These are phyloP conservation scores for Tamandua tetradactyla DNA, from an alignment of 2,797 vertebrate species.

Conservation along the genomic window DNA sequence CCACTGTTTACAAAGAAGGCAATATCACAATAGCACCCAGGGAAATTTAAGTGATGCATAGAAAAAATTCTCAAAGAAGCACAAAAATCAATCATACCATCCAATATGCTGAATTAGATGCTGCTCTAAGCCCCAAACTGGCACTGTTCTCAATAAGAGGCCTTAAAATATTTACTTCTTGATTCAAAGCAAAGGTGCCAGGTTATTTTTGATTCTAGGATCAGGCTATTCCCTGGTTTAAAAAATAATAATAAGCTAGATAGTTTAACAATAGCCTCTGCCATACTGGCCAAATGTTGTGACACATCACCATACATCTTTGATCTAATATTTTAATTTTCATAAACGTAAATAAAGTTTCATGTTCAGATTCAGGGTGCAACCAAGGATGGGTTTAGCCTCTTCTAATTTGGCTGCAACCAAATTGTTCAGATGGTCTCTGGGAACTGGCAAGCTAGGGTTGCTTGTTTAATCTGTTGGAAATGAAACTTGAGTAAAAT, in stretches of 20 bases:
- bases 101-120: conserved; percentile 31
- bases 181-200: neutral
- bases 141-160: neutral
- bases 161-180: conserved; percentile 46
- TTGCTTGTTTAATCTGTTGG: conserved; percentile 46
- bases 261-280: conserved; percentile 8
- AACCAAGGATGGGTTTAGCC: conserved; percentile 67
- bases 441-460: conserved; percentile 66
- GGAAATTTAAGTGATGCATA: conserved; percentile 58
- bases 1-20: conserved; percentile 37
- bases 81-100: conserved; percentile 3
- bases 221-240: neutral
- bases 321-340: neutral
- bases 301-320: neutral
- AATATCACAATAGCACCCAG: conserved; percentile 26
- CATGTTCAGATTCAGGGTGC: conserved; percentile 56
- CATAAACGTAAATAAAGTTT: conserved; percentile 48
- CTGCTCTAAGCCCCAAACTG: neutral
- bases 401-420: neutral
- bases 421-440: neutral
- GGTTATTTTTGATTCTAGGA: conserved; percentile 27
- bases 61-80: conserved; percentile 51
- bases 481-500: conserved; percentile 74
- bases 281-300: neutral
- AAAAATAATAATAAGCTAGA: neutral